Conservation (phyloP, 2,113 vertebrate species). For the Sylvietta virens region DNA sequence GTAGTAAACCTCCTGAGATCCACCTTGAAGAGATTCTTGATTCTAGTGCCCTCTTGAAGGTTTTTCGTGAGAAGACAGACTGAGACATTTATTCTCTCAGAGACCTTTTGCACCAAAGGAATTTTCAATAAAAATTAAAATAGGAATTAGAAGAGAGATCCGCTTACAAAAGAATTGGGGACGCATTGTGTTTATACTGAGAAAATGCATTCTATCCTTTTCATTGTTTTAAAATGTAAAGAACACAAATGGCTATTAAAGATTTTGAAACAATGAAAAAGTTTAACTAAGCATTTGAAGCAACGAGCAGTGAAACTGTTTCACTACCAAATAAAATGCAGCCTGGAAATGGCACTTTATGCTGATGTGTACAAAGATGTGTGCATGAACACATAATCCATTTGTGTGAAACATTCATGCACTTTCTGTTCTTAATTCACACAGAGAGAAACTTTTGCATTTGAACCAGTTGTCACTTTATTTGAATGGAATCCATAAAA, state of each 20-base stretch:
- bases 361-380: neutral
- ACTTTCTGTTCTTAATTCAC: neutral
- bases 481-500: slow-evolving; percentile 31
- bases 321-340: slow-evolving; percentile 4
- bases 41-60: neutral
- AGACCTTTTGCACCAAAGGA: neutral
- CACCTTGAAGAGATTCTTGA: neutral
- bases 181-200: neutral
- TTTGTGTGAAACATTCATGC: neutral
- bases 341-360: neutral
- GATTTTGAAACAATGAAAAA: neutral
- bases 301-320: neutral
- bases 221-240: slow-evolving; percentile 30
- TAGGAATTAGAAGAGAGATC: neutral
- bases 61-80: neutral
- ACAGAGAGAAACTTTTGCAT: neutral
- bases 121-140: neutral
- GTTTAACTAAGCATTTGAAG: slow-evolving; percentile 32
- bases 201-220: neutral
- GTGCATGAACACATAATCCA: too few species aligned
- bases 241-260: neutral
- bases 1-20: neutral
- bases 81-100: neutral
- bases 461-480: neutral
- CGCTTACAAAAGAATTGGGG: neutral